phyloP scores from a whole-genome alignment of 2,113 vertebrate species.

The Pimephales promelas region DNA sequence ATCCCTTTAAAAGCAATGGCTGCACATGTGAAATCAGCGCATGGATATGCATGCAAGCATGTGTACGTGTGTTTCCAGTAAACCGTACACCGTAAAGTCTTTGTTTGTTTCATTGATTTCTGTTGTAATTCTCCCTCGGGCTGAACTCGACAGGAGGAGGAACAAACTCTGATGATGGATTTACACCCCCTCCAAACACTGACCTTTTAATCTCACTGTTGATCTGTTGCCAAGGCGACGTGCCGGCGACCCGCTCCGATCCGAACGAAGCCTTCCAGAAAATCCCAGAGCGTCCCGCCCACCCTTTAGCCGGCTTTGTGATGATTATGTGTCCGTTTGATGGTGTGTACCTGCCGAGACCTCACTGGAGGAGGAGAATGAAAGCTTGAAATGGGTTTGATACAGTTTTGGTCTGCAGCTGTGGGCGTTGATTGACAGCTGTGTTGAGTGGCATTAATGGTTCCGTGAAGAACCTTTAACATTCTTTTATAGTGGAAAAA shows the following conservation, averaged over 20 bases:
- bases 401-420: not conserved
- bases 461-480: not conserved
- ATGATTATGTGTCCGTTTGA: conserved; percentile 28
- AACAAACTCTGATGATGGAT: conserved; percentile 46
- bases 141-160: conserved; percentile 2
- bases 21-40: not conserved
- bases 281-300: not conserved
- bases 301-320: conserved; percentile 3
- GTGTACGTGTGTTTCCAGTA: conserved; percentile 7
- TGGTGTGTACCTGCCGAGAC: conserved; percentile 48
- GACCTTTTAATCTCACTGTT: conserved; percentile 47
- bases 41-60: not conserved
- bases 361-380: conserved; percentile 1
- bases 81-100: not conserved
- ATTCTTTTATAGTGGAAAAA: not conserved
- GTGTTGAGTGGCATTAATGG: not conserved
- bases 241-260: conserved; percentile 2
- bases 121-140: conserved; percentile 25
- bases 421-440: not conserved
- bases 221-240: conserved; percentile 44
- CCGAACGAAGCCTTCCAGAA: conserved; percentile 4
- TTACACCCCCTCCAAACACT: conserved; percentile 48
- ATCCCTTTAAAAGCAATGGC: no score
- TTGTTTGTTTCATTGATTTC: conserved; percentile 5
- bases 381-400: not conserved